Evolutionary conservation across 2,888 invertebrate genomes (phyloP).

Genomic region (Cistogaster globosa): DNA sequence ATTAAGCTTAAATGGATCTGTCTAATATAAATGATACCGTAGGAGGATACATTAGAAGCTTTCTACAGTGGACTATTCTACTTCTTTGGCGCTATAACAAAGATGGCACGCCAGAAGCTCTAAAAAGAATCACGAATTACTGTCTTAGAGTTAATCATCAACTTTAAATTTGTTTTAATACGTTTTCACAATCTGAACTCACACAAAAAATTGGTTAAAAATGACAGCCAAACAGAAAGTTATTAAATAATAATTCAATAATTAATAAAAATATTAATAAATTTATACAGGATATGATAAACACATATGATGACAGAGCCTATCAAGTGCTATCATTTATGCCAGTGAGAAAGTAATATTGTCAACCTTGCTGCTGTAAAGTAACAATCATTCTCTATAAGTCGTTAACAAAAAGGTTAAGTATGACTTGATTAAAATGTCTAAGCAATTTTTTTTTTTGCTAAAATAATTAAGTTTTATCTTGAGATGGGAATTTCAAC

Average conservation of each 20-base stretch:
- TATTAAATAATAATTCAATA: neutral
- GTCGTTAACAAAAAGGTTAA: neutral
- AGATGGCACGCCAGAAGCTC: too few relatives aligned
- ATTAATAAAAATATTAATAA: slow-evolving; percentile 1
- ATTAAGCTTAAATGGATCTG: too few relatives aligned
- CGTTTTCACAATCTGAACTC: too few relatives aligned
- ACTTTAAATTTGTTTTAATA: too few relatives aligned
- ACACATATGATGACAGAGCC: slow-evolving; percentile 30
- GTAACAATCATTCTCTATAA: neutral
- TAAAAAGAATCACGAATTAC: too few relatives aligned
- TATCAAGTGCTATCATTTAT: slow-evolving; percentile 45
- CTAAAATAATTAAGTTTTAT: slow-evolving; percentile 34
- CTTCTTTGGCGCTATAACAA: too few relatives aligned
- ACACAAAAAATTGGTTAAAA: too few relatives aligned
- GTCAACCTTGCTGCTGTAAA: neutral
- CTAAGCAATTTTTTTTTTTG: slow-evolving; percentile 13
- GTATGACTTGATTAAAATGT: slow-evolving; percentile 6
- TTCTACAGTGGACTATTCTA: too few relatives aligned
- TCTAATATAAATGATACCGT: too few relatives aligned
- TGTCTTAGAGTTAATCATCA: too few relatives aligned
- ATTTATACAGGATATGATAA: slow-evolving; percentile 53
- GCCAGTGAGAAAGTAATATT: slow-evolving; percentile 43
- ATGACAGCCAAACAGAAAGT: too few relatives aligned
- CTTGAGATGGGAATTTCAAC: slow-evolving; percentile 36
- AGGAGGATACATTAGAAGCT: too few relatives aligned